Conservation (phyloP, 2,888 invertebrate genomes). For the Drosophila bunnanda region DNA sequence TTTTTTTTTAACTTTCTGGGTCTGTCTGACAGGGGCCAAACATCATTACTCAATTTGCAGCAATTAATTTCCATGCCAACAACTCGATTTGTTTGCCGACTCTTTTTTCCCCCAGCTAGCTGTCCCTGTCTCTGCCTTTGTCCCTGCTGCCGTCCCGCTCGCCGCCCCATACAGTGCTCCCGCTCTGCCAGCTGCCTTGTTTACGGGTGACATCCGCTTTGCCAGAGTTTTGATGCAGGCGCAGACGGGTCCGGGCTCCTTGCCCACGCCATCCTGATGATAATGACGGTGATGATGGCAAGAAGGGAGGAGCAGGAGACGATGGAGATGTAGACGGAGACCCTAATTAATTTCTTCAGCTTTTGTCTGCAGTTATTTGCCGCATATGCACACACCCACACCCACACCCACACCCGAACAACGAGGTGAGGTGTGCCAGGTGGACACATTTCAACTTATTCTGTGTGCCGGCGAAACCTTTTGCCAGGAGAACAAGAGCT, state of each 20-base stretch:
- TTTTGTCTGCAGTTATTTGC: slow-evolving; percentile 43
- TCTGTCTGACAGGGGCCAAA: slow-evolving; percentile 9
- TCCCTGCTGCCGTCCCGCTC: slow-evolving; percentile 4
- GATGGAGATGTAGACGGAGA: slow-evolving; percentile 1
- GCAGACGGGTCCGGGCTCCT: not conserved
- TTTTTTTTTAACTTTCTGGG: not conserved
- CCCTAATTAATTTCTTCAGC: slow-evolving; percentile 71
- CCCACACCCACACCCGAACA: not conserved
- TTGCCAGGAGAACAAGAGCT: slow-evolving; percentile 12
- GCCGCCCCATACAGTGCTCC: too few relatives aligned
- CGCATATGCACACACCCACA: slow-evolving; percentile 30
- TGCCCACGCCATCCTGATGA: slow-evolving; percentile 16
- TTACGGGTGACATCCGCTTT: slow-evolving; percentile 49
- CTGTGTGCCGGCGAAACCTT: slow-evolving; percentile 34
- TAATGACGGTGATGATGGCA: slow-evolving; percentile 35
- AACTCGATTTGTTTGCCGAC: slow-evolving; percentile 60
- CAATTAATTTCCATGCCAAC: slow-evolving; percentile 73
- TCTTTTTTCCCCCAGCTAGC: slow-evolving; percentile 6
- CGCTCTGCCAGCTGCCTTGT: slow-evolving; percentile 30
- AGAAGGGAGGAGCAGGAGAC: not conserved
- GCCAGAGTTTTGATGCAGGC: slow-evolving; percentile 43
- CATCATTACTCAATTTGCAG: slow-evolving; percentile 50
- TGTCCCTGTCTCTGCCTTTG: not conserved
- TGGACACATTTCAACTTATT: slow-evolving; percentile 54
- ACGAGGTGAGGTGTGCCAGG: slow-evolving; percentile 19